phyloP scores from a whole-genome alignment of 1,140 invertebrate species.

The Spodoptera frugiperda region DNA sequence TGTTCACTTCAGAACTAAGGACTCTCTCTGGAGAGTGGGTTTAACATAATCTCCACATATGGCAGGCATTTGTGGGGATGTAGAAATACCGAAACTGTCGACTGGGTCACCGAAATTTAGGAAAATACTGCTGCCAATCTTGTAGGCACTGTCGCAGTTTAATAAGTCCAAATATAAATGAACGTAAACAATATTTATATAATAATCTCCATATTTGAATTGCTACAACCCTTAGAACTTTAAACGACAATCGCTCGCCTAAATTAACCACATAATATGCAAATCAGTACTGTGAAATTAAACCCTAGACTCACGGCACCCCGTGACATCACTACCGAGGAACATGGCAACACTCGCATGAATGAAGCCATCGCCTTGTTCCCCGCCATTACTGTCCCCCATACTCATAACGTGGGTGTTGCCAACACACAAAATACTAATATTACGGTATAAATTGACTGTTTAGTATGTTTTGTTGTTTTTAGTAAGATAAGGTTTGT shows the following conservation, averaged over 20 bases:
- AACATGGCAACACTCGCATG: slow-evolving; percentile 23
- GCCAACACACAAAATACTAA: slow-evolving; percentile 31
- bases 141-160: too few species aligned
- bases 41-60: too few species aligned
- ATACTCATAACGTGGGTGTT: slow-evolving; percentile 46
- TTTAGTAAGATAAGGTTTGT: neutral
- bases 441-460: slow-evolving; percentile 45
- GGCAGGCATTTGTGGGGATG: too few species aligned
- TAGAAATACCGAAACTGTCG: too few species aligned
- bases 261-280: neutral
- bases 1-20: too few species aligned
- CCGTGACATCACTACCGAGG: slow-evolving; percentile 11
- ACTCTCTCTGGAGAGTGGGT: too few species aligned
- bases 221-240: neutral
- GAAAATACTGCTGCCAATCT: too few species aligned
- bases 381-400: slow-evolving; percentile 21
- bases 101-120: too few species aligned
- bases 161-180: too few species aligned
- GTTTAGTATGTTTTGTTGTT: slow-evolving; percentile 36
- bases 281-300: slow-evolving; percentile 10
- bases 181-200: too few species aligned
- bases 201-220: neutral
- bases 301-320: neutral
- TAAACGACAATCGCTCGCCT: neutral
- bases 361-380: slow-evolving; percentile 43